phyloP scores from a whole-genome alignment of 2,888 invertebrate species.

The Seladonia tumulorum region DNA sequence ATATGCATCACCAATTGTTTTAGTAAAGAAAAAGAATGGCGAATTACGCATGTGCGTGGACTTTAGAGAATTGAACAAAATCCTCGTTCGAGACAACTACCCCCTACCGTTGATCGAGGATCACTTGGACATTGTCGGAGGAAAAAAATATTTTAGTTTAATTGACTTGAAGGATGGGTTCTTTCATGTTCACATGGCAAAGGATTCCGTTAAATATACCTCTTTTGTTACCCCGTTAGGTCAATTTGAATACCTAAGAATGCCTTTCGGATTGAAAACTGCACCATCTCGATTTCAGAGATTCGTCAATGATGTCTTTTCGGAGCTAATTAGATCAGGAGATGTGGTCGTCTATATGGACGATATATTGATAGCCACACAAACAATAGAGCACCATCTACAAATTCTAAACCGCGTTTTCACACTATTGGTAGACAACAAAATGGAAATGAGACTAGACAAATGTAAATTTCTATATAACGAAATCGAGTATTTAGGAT shows the following conservation, averaged over 20 bases:
- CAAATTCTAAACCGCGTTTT: too few species aligned
- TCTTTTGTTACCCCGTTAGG: conserved; percentile 68
- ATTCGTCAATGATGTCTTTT: not conserved
- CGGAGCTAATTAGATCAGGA: not conserved
- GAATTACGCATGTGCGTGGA: too few species aligned
- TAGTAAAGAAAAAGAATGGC: too few species aligned
- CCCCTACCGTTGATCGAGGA: conserved; percentile 82
- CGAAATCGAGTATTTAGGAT: too few species aligned
- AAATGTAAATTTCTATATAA: too few species aligned
- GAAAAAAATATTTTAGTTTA: conserved; percentile 72
- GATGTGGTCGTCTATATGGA: not conserved
- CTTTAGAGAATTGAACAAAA: too few species aligned
- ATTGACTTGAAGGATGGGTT: conserved; percentile 78
- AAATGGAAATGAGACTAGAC: too few species aligned
- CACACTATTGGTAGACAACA: too few species aligned
- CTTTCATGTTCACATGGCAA: conserved; percentile 77
- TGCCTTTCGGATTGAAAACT: conserved; percentile 9
- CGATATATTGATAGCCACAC: not conserved
- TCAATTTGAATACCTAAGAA: conserved; percentile 7
- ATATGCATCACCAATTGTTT: too few species aligned
- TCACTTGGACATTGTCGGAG: conserved; percentile 75
- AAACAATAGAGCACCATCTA: too few species aligned
- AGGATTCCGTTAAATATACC: conserved; percentile 75
- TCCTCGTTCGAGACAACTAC: too few species aligned
- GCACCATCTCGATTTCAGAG: not conserved